Conservation (phyloP, 2,113 vertebrate genomes). For the Numida meleagris region DNA sequence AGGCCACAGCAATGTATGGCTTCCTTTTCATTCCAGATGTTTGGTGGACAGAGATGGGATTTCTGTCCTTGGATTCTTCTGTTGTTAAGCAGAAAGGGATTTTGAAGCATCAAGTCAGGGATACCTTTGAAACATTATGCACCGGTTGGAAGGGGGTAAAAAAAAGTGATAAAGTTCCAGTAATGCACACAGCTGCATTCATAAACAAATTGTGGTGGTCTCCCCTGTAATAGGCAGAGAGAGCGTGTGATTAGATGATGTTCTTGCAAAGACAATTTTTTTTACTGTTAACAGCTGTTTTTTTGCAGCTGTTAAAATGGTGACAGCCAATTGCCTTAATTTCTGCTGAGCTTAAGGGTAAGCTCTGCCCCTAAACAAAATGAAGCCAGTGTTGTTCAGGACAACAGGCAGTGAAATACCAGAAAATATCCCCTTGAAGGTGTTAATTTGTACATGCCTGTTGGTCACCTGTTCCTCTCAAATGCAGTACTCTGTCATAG, state of each 20-base stretch:
- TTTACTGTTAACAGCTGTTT: no score
- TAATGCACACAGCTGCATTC: neutral
- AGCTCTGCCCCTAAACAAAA: conserved; percentile 30
- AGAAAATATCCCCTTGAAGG: neutral
- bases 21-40: neutral
- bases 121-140: neutral
- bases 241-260: conserved; percentile 48
- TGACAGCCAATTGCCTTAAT: neutral
- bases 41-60: neutral
- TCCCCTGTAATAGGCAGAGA: conserved; percentile 23
- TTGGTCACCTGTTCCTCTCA: neutral
- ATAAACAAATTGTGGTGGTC: conserved; percentile 46
- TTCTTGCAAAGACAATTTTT: conserved; percentile 8
- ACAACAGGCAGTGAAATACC: neutral
- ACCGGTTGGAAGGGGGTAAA: neutral
- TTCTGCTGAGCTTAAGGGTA: neutral
- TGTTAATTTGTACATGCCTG: neutral
- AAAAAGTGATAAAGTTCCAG: conserved; percentile 47
- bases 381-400: neutral
- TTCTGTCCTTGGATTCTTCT: neutral
- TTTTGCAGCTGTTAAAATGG: conserved; percentile 39
- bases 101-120: neutral
- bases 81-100: neutral
- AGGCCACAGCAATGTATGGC: neutral
- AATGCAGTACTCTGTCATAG: neutral